Evolutionary conservation across 2,888 invertebrate genomes (phyloP), one percentile per base, ranked within the genome.

Genomic region (Ferrisia virgata): DNA sequence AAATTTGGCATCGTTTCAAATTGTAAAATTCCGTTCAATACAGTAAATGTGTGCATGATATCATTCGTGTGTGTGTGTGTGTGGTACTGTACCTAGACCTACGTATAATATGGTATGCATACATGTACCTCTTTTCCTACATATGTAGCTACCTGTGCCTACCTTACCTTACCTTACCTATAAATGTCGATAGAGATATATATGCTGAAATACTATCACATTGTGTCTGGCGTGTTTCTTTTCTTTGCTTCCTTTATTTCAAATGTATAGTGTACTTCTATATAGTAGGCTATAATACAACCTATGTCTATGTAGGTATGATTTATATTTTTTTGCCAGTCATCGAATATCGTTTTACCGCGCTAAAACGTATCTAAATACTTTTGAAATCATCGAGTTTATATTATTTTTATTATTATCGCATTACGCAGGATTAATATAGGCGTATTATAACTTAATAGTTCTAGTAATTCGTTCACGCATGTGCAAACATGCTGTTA

Each of bases 401-500:
- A 36, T 18, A 76, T 76, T 76, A 76, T 53, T 53, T 53, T 53
- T 22, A 53, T 53, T 53, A 53, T 53, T 53, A 53, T 53, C 22
- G 22, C 64, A 25, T 64, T 64, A 18, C 36, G 3, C 0, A 58
- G 25, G 64, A 76, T 76, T 76, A 33, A 72, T 72, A n/a, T 28
- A 69, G 69, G 69, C 8, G 69, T 69, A 64, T 13, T 58, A 58
- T 58, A 58, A 58, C 53, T 58, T 64, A 22, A n/a, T 76, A 36
- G 72, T 76, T 76, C 72, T 36, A 36, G 72, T 76, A 76, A 76
- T 76, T 76, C 72, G 72, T 76, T 76, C 72, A 76, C 33, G 72
- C 72, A 76, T 76, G 72, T 76, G 72, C 72, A 76, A 36, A 76
- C 72, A 76, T 76, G 18, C 72, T 76, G 72, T 76, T 76, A 76